These are phyloP conservation scores for Protomyctophum bolini DNA, from an alignment of 2,113 vertebrate species.

Conservation along the genomic window DNA sequence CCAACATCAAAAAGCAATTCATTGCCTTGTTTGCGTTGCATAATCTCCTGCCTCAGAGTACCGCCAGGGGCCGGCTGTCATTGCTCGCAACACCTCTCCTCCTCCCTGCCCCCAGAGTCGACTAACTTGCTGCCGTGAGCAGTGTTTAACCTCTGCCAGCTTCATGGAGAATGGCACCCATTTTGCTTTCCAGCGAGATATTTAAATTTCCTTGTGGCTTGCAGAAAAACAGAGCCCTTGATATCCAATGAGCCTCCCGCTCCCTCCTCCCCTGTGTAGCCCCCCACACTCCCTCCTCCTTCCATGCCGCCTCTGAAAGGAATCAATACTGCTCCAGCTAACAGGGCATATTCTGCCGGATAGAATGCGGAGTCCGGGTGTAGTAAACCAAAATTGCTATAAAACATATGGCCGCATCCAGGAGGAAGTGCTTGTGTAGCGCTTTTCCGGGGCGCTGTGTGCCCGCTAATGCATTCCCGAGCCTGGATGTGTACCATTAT, in stretches of 20 bases:
- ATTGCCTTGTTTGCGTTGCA: conserved; percentile 51
- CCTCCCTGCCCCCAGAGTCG: conserved; percentile 10
- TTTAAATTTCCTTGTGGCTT: conserved; percentile 43
- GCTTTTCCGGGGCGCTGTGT: conserved; percentile 40
- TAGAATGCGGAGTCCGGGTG: conserved; percentile 35
- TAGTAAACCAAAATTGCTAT: conserved; percentile 59
- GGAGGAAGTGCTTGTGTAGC: conserved; percentile 60
- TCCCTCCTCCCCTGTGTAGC: not conserved
- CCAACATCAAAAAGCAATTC: conserved; percentile 45
- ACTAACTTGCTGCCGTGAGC: conserved; percentile 36
- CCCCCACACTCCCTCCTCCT: conserved; percentile 1
- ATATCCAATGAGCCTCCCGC: conserved; percentile 35
- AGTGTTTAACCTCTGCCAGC: conserved; percentile 41
- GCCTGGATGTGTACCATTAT: conserved; percentile 62
- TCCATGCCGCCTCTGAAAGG: conserved; percentile 22
- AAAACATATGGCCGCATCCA: conserved; percentile 64
- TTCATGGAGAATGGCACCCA: conserved; percentile 1
- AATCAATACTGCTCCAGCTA: conserved; percentile 61
- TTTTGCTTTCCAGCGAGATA: conserved; percentile 41
- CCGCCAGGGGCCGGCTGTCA: conserved; percentile 23
- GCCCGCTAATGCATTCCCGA: conserved; percentile 63
- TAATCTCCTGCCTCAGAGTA: conserved; percentile 33
- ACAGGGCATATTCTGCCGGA: conserved; percentile 52
- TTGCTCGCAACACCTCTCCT: not conserved
- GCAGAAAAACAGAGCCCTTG: conserved; percentile 41